Base-by-base conservation (phyloP, 1,140 invertebrate genomes). In the Listronotus oregonensis region DNA sequence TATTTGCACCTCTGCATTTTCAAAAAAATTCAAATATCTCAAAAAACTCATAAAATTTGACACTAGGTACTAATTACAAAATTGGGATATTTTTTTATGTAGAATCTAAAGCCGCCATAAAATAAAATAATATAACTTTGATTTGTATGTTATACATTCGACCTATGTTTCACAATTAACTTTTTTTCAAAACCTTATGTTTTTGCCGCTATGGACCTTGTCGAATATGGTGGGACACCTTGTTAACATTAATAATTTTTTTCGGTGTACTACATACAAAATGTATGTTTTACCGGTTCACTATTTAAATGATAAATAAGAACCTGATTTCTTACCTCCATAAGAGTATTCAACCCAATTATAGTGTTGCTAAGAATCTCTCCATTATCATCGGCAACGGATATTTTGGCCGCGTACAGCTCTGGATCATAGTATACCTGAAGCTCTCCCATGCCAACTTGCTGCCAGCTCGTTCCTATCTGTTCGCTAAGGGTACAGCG, bases 361-460 rank as follows among this genome's bases (percentile, higher is more conserved):
- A 77, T 31, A 0, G 75, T 77, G 47, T 73, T 78, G 50, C 69
- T 73, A 9, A 76, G 5, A 15, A 68, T 42, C 15, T 61, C 54
- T 8, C 71, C 73, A 18, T 51, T 51, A 27, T 73, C 71, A 34
- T 72, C 64, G 10, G 15, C 67, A 21, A 79, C 46, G 15, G 32
- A 56, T 49, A 79, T 75, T 31, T 70, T 60, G 5, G 75, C 67
- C 2, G 66, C 71, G 52, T 74, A 77, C 9, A 74, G 31, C 47
- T 77, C 75, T 8, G 67, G 51, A 55, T 79, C 76, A 51, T 74
- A 79, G 55, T 72, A 76, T n/a, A 79, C 64, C 43, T 74, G 64
- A 10, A 78, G 50, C 7, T 69, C 67, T 8, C 77, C 77, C 4
- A 47, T 60, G 14, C 55, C 54, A 0, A 78, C 55, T 1, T 62